These are phyloP conservation scores for Magallana ariakensis DNA, from an alignment of 1,140 invertebrate species.

Conservation along the genomic window DNA sequence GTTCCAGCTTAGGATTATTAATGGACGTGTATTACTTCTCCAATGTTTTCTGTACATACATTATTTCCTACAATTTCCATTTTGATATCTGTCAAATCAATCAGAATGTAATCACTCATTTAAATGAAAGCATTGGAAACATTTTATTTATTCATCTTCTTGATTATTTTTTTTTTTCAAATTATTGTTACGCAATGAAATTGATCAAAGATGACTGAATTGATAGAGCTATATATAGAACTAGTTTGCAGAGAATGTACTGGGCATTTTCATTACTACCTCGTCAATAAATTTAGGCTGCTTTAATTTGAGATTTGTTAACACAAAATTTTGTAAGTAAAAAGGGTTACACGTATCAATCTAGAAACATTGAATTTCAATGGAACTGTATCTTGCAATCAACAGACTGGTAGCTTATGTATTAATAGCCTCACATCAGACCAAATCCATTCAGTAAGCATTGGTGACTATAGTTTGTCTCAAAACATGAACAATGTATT, in stretches of 20 bases:
- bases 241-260: background rate
- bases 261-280: slow-evolving; percentile 18
- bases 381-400: slow-evolving; percentile 5
- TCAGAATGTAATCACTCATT: too few relatives aligned
- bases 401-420: slow-evolving; percentile 19
- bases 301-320: background rate
- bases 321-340: background rate
- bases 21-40: too few relatives aligned
- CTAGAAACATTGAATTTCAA: slow-evolving; percentile 1
- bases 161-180: too few relatives aligned
- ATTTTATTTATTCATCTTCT: too few relatives aligned
- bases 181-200: too few relatives aligned
- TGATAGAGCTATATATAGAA: background rate
- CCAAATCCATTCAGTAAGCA: background rate
- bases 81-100: too few relatives aligned
- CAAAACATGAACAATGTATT: slow-evolving; percentile 31
- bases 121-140: too few relatives aligned
- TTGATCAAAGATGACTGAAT: too few relatives aligned
- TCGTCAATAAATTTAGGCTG: background rate
- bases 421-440: background rate
- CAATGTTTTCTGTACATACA: too few relatives aligned
- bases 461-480: background rate
- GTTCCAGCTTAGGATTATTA: background rate
- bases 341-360: background rate
- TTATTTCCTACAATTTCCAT: too few relatives aligned